Conservation (phyloP, 2,113 vertebrate species). For the Sinocyclocheilus anshuiensis region DNA sequence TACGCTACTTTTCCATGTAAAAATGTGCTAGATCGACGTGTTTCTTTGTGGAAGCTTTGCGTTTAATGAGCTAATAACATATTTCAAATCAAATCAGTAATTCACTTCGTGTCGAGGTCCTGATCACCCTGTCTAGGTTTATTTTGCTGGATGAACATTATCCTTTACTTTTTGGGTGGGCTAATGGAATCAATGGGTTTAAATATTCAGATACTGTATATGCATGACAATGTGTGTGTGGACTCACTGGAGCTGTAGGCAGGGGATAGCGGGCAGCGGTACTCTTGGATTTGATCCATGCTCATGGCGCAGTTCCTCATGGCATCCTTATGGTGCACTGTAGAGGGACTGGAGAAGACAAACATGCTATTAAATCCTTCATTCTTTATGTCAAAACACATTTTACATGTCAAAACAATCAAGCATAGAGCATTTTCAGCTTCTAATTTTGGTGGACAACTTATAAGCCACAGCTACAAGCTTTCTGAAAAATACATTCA, state of each 20-base stretch:
- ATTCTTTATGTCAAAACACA: neutral
- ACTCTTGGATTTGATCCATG: conserved; percentile 97
- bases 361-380: conserved; percentile 25
- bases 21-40: no score
- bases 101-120: no score
- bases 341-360: conserved; percentile 79
- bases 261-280: conserved; percentile 85
- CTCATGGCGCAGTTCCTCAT: conserved; percentile 95
- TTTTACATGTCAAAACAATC: neutral
- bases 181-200: neutral
- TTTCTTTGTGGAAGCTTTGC: no score
- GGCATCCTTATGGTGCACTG: conserved; percentile 90
- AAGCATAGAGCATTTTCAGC: neutral
- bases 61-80: no score
- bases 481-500: neutral
- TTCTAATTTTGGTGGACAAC: neutral
- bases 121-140: no score
- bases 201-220: conserved; percentile 15
- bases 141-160: no score
- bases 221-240: conserved; percentile 28
- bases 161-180: no score
- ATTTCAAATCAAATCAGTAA: no score
- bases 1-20: no score
- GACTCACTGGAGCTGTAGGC: conserved; percentile 90
- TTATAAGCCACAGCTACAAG: conserved; percentile 1